A percentile compares a stretch with the other conserved stretches of the same genome.
phyloP scores from a whole-genome alignment of 2,888 invertebrate species.

The Noctua janthina region DNA sequence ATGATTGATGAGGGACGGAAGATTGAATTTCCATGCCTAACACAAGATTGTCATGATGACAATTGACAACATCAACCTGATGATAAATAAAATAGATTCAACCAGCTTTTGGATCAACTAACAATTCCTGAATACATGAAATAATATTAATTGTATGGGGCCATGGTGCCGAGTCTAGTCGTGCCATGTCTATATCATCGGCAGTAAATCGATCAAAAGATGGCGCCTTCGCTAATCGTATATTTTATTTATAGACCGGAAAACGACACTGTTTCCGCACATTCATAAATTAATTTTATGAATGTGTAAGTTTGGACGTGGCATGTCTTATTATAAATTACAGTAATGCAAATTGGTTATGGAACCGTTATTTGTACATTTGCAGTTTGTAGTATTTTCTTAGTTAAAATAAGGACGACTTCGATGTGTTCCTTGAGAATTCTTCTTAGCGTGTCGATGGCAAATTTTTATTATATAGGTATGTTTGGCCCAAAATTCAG shows the following conservation, averaged over 20 bases:
- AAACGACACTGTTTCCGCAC: constrained; percentile 12
- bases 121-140: too few relatives aligned
- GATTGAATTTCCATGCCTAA: not conserved
- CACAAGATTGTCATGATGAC: too few relatives aligned
- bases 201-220: not conserved
- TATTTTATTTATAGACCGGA: constrained; percentile 12
- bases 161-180: not conserved
- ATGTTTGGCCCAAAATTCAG: too few relatives aligned
- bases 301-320: not conserved
- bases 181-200: too few relatives aligned
- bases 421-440: not conserved
- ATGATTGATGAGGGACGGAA: not conserved
- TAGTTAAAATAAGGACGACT: not conserved
- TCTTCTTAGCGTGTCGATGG: too few relatives aligned
- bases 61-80: too few relatives aligned
- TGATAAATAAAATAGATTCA: too few relatives aligned
- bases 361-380: not conserved
- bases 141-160: not conserved
- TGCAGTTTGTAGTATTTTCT: not conserved
- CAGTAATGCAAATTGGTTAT: not conserved
- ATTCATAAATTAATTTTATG: constrained; percentile 5
- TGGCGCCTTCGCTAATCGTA: constrained; percentile 12
- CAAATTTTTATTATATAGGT: too few relatives aligned
- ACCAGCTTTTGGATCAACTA: too few relatives aligned
- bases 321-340: not conserved